Percentiles rank a stretch among this genome's conserved stretches.
Conservation (phyloP, 2,888 invertebrate genomes). For the Meliscaeva auricollis region DNA sequence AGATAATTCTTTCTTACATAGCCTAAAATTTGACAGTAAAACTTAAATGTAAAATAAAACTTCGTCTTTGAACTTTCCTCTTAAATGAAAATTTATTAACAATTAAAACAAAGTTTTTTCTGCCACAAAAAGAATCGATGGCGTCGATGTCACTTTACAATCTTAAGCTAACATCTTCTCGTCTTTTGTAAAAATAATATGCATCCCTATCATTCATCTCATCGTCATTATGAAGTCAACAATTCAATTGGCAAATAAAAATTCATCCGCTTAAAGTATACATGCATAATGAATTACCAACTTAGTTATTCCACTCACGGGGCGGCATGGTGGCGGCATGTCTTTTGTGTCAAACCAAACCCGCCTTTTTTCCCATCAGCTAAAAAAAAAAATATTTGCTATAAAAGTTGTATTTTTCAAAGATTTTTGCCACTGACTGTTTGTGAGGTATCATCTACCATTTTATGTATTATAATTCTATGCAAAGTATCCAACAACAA, state of each 20-base stretch:
- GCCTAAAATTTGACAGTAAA: too few relatives aligned
- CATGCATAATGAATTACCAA: conserved; percentile 54
- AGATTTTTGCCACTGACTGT: conserved; percentile 47
- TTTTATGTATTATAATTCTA: background rate
- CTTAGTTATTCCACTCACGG: conserved; percentile 70
- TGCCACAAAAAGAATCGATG: too few relatives aligned
- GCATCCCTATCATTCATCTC: conserved; percentile 19
- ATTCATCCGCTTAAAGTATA: conserved; percentile 50
- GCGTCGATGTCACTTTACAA: background rate
- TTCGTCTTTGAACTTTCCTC: too few relatives aligned
- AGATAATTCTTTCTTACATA: too few relatives aligned
- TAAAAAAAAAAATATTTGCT: background rate
- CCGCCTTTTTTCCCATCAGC: conserved; percentile 29
- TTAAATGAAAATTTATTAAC: too few relatives aligned
- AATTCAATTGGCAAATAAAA: conserved; percentile 70
- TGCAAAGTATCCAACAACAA: background rate
- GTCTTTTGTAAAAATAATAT: background rate
- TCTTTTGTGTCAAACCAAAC: conserved; percentile 68
- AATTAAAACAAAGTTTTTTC: too few relatives aligned
- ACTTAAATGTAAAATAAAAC: too few relatives aligned
- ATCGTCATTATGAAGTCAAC: conserved; percentile 18
- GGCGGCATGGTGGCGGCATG: conserved; percentile 52
- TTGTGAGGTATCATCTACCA: conserved; percentile 16
- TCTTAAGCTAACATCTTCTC: background rate
- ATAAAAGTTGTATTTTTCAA: conserved; percentile 14